phyloP scores from a whole-genome alignment of 2,113 vertebrate species.

The Urocynchramus pylzowi region DNA sequence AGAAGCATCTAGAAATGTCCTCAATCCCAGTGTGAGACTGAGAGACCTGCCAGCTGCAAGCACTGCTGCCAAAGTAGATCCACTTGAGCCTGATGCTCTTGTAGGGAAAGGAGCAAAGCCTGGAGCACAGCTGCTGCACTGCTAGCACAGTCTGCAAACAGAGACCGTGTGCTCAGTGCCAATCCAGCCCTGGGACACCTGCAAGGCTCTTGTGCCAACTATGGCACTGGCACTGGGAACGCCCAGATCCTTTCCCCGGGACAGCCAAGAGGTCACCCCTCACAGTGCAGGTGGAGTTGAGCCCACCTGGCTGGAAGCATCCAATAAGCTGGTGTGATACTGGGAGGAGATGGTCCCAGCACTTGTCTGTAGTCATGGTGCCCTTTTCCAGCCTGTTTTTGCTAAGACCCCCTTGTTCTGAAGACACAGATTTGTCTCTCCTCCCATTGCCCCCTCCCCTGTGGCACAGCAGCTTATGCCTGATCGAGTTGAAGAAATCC shows the following conservation, averaged over 20 bases:
- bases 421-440: not conserved
- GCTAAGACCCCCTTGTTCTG: not conserved
- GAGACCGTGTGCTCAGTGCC: not conserved
- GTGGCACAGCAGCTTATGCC: not conserved
- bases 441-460: not conserved
- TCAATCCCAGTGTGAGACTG: not conserved
- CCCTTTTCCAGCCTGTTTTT: not conserved
- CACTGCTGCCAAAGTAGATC: constrained; percentile 15
- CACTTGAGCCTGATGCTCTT: constrained; percentile 15
- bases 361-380: not conserved
- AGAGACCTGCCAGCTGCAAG: constrained; percentile 22
- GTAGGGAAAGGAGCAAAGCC: not conserved
- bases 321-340: not conserved
- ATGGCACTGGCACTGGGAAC: not conserved
- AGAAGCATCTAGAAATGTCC: constrained; percentile 4
- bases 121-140: constrained; percentile 9
- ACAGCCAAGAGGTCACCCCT: not conserved
- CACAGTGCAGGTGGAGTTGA: not conserved
- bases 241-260: not conserved
- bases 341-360: not conserved
- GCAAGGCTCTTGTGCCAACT: not conserved
- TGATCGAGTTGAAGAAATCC: not conserved
- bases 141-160: not conserved
- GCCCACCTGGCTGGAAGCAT: not conserved
- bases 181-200: not conserved